A percentile compares a stretch with the other conserved stretches of the same genome.
phyloP scores from a whole-genome alignment of 1,140 invertebrate genomes.

The Pachyrhynchus sulphureomaculatus region DNA sequence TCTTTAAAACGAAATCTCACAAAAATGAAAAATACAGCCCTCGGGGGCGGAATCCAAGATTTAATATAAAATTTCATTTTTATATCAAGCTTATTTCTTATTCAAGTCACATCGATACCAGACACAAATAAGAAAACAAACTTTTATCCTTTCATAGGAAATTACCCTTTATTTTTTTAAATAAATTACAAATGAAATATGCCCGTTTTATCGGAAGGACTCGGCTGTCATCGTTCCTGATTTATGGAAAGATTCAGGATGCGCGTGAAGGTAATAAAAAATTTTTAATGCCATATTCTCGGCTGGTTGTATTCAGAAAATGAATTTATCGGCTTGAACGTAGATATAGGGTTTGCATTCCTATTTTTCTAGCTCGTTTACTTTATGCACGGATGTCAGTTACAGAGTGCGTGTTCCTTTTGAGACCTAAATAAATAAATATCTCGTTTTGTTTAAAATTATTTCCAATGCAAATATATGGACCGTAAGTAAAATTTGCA shows the following conservation, averaged over 20 bases:
- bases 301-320: conserved; percentile 37
- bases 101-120: conserved; percentile 11
- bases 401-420: not conserved
- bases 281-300: conserved; percentile 38
- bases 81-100: conserved; percentile 8
- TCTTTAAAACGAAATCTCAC: not conserved
- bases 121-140: conserved; percentile 28
- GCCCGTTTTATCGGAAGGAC: conserved; percentile 34
- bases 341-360: conserved; percentile 35
- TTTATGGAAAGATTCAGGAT: conserved; percentile 29
- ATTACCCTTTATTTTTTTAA: conserved; percentile 26
- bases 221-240: conserved; percentile 31
- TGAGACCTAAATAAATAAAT: too few species aligned
- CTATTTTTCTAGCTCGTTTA: conserved; percentile 22
- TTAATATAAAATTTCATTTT: conserved; percentile 18
- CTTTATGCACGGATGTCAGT: not conserved
- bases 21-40: conserved; percentile 3
- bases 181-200: conserved; percentile 32
- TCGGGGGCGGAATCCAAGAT: not conserved
- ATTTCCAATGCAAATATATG: too few species aligned
- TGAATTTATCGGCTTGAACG: conserved; percentile 33
- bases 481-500: too few species aligned
- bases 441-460: too few species aligned
- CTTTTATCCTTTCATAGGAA: conserved; percentile 23
- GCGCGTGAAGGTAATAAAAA: conserved; percentile 32